Percentiles rank a stretch among this genome's conserved stretches.
These are phyloP conservation scores for Sturnus vulgaris DNA, from an alignment of 2,113 vertebrate genomes.

Conservation along the genomic window DNA sequence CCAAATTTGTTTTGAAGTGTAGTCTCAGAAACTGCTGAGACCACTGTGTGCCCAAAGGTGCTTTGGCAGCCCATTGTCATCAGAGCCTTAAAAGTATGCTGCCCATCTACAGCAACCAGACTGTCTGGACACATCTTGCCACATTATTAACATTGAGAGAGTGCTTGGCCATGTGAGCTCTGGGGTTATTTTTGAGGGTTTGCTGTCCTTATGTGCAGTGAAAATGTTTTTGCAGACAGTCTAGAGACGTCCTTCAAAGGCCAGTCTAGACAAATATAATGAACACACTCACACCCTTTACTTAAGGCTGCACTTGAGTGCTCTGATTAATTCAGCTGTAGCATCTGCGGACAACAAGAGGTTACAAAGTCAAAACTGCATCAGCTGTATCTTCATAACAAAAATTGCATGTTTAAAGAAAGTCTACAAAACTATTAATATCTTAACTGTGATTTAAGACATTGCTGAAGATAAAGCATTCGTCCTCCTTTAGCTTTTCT, in stretches of 20 bases:
- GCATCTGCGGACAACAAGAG: not conserved
- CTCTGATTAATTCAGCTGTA: not conserved
- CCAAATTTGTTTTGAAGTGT: not conserved
- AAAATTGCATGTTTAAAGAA: not conserved
- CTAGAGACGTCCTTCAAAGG: not conserved
- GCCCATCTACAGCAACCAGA: not conserved
- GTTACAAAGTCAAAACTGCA: not conserved
- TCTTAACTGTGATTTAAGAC: not conserved
- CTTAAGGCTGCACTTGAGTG: not conserved
- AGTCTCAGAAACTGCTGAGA: not conserved
- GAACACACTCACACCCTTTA: not conserved
- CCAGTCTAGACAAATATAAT: not conserved
- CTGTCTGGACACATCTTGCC: not conserved
- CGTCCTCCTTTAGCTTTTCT: not conserved
- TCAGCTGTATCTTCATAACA: not conserved
- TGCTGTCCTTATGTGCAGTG: not conserved
- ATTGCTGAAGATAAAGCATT: not conserved
- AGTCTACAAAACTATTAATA: not conserved
- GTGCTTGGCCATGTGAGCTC: not conserved
- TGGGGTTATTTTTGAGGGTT: not conserved
- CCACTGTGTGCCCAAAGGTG: not conserved
- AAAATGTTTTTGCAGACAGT: not conserved
- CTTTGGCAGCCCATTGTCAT: not conserved
- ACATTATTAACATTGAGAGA: accelerated
- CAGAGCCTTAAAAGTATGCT: not conserved